A percentile compares a stretch with the other conserved stretches of the same genome.
phyloP scores from a whole-genome alignment of 2,797 vertebrate species.

The Cottoperca gobio region DNA sequence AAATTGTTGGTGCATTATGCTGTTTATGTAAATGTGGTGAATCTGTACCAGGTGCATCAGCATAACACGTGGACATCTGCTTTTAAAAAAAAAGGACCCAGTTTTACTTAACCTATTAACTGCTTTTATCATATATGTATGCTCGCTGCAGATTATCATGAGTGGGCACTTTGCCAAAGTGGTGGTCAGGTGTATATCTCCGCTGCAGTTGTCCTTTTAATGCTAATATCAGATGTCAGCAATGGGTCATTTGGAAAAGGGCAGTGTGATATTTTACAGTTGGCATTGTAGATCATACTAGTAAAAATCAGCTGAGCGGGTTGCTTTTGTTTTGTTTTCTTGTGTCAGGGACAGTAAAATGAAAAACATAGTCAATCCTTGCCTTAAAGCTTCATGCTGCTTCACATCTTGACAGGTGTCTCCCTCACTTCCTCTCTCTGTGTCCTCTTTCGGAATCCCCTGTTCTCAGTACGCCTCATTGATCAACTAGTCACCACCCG shows the following conservation, averaged over 20 bases:
- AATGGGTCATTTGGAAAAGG: background rate
- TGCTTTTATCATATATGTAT: background rate
- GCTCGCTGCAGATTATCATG: background rate
- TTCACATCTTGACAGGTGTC: conserved; percentile 9
- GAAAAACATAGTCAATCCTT: background rate
- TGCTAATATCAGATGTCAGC: background rate
- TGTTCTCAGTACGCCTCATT: background rate
- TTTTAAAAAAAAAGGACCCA: background rate
- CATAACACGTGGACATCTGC: background rate
- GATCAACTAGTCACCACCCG: conserved; percentile 21
- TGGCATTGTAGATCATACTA: background rate
- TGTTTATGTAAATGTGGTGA: background rate
- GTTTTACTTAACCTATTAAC: background rate
- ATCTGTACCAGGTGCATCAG: background rate
- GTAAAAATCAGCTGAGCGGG: background rate
- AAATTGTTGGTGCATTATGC: background rate
- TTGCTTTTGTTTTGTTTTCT: background rate
- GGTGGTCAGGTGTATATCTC: background rate
- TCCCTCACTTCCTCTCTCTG: background rate
- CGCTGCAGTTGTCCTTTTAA: background rate
- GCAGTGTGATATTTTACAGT: background rate
- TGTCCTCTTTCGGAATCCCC: background rate
- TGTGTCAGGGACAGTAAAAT: background rate
- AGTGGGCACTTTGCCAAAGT: background rate
- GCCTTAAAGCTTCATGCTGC: background rate